Conservation (phyloP, 1,140 invertebrate genomes). For the Acromyrmex echinatior region DNA sequence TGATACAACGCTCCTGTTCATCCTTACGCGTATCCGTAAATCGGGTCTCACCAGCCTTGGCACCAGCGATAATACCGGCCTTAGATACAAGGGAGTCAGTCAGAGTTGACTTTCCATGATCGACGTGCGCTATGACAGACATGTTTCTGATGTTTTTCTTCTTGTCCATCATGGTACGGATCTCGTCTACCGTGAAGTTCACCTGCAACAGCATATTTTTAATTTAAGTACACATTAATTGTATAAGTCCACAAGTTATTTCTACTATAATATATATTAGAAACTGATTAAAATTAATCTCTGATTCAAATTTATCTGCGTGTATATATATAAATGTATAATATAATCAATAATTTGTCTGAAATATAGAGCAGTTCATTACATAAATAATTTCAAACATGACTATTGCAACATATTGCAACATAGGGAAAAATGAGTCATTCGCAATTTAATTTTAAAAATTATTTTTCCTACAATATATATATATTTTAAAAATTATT, state of each 20-base stretch:
- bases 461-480: not conserved
- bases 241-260: not conserved
- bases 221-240: not conserved
- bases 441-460: not conserved
- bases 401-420: conserved; percentile 37
- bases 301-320: not conserved
- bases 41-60: conserved; percentile 99
- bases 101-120: conserved; percentile 99
- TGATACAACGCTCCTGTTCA: conserved; percentile 99
- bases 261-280: not conserved
- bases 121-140: conserved; percentile 99
- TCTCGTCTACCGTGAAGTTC: conserved; percentile 99
- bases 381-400: not conserved
- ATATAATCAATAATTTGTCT: not conserved
- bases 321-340: not conserved
- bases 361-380: not conserved
- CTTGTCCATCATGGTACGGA: conserved; percentile 99
- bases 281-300: not conserved
- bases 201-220: conserved; percentile 90
- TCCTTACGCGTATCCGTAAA: conserved; percentile 99
- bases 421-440: not conserved
- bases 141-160: conserved; percentile 99
- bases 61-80: conserved; percentile 99
- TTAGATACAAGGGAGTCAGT: conserved; percentile 99
- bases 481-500: not conserved